These are phyloP conservation scores for Lampris megalopsis DNA, from an alignment of 2,113 vertebrate species.

Conservation along the genomic window DNA sequence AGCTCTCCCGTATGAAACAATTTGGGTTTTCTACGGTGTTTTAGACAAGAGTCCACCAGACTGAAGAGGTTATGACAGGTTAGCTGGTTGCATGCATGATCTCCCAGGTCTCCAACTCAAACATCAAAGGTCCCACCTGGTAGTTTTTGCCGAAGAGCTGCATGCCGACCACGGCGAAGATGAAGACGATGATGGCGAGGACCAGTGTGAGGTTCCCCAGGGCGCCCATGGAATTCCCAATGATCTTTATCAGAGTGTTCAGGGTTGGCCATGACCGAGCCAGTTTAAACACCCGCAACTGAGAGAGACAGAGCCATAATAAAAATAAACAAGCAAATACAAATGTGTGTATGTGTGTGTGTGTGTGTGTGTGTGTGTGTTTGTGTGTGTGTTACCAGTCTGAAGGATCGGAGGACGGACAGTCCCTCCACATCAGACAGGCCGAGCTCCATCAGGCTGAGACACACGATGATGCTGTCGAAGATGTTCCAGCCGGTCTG, in stretches of 20 bases:
- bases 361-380: slow-evolving; percentile 6
- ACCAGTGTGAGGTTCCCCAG: slow-evolving; percentile 96
- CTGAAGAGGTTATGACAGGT: too few relatives aligned
- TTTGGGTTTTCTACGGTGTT: too few relatives aligned
- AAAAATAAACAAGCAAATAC: neutral
- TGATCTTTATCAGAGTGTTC: slow-evolving; percentile 98
- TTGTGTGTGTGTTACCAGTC: slow-evolving; percentile 82
- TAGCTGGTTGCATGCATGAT: too few relatives aligned
- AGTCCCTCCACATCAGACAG: slow-evolving; percentile 95
- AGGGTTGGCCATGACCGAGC: slow-evolving; percentile 98
- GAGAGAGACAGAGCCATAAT: slow-evolving; percentile 22
- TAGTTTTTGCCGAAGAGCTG: slow-evolving; percentile 97
- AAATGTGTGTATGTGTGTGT: neutral
- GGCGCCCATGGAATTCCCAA: slow-evolving; percentile 96
- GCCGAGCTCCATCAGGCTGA: slow-evolving; percentile 96
- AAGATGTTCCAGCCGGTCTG: slow-evolving; percentile 99
- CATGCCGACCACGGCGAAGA: slow-evolving; percentile 98
- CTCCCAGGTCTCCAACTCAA: neutral
- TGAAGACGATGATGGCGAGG: slow-evolving; percentile 98
- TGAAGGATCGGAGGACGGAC: slow-evolving; percentile 96
- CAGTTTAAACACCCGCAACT: slow-evolving; percentile 97
- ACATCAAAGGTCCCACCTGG: slow-evolving; percentile 56
- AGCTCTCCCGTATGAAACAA: too few relatives aligned
- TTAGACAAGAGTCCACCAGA: too few relatives aligned
- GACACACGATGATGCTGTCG: slow-evolving; percentile 96